Conservation (phyloP, 2,797 vertebrate genomes). For the Sebastes oblongus region DNA sequence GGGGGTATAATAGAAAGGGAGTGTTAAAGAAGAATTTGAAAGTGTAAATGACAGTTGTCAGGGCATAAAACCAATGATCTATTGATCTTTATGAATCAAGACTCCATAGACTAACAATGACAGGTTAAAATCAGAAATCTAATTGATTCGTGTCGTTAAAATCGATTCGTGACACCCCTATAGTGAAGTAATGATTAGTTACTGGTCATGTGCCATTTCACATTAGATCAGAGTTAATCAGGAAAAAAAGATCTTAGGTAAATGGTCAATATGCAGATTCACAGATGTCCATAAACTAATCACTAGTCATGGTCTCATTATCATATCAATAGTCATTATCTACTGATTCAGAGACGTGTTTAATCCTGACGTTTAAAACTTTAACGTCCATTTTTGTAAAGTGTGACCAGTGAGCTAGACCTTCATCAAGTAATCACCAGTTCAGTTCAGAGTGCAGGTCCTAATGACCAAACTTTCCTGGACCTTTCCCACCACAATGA, state of each 20-base stretch:
- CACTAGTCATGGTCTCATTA: background rate
- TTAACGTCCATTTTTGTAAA: background rate
- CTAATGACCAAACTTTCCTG: conserved; percentile 10
- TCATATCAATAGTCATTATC: background rate
- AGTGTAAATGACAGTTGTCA: no score
- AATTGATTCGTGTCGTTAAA: no score
- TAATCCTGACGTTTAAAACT: background rate
- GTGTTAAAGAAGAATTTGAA: no score
- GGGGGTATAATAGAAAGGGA: no score
- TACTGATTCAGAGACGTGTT: background rate
- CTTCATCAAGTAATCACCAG: background rate
- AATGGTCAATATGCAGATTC: background rate
- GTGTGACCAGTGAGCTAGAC: background rate
- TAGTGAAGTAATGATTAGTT: no score
- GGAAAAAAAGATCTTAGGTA: background rate
- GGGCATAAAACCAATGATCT: no score
- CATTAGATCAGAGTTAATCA: background rate
- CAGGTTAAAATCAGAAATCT: no score
- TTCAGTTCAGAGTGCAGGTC: background rate
- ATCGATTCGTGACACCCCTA: no score
- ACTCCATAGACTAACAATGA: no score
- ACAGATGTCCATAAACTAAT: background rate
- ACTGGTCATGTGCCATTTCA: background rate
- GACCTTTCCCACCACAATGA: conserved; percentile 9
- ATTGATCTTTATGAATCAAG: no score